phyloP scores from a whole-genome alignment of 2,113 vertebrate species.

The Hippocampus mohnikei region DNA sequence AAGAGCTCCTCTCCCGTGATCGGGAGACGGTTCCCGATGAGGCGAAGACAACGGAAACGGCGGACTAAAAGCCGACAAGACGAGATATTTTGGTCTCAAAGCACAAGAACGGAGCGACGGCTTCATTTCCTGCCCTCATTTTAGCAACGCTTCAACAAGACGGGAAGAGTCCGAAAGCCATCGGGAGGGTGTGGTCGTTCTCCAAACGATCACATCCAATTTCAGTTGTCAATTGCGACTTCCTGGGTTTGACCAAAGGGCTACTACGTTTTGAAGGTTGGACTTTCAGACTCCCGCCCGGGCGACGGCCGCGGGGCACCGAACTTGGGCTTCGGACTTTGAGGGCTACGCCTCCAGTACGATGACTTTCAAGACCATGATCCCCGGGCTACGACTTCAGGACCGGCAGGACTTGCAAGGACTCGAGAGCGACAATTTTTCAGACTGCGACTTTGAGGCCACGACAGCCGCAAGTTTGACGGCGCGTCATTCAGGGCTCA shows the following conservation, averaged over 20 bases:
- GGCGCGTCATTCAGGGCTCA: neutral
- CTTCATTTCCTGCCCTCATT: neutral
- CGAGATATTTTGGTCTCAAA: slow-evolving; percentile 7
- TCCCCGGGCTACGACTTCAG: no score
- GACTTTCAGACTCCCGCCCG: no score
- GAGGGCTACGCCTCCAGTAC: no score
- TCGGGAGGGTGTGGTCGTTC: neutral
- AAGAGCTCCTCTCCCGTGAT: slow-evolving; percentile 39
- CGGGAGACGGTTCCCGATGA: slow-evolving; percentile 16
- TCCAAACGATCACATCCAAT: neutral
- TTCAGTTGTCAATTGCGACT: neutral
- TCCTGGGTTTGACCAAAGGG: no score
- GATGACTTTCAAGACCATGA: no score
- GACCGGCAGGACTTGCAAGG: no score
- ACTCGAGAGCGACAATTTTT: neutral
- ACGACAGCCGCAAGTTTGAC: neutral
- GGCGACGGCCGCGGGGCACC: no score
- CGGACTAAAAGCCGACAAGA: slow-evolving; percentile 5
- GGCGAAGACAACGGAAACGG: slow-evolving; percentile 14
- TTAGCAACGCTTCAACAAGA: neutral
- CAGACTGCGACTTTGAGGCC: neutral
- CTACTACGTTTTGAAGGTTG: no score
- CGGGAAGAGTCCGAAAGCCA: neutral
- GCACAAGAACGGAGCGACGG: neutral
- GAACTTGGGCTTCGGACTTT: no score